Conservation (phyloP, 2,113 vertebrate species). For the Dromiciops gliroides region DNA sequence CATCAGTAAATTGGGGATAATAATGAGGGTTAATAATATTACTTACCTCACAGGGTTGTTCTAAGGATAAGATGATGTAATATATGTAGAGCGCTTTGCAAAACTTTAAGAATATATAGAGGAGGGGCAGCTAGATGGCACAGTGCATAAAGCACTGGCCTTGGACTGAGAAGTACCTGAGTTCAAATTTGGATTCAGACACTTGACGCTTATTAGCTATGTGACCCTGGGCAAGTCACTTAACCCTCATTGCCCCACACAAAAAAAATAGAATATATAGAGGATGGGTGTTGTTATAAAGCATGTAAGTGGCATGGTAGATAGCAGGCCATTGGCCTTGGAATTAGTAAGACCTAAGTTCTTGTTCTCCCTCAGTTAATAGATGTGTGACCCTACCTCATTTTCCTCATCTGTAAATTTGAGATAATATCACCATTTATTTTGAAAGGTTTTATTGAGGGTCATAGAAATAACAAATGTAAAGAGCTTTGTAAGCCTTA, state of each 20-base stretch:
- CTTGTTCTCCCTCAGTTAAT: neutral
- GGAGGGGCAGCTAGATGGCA: no score
- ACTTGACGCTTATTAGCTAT: no score
- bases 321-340: neutral
- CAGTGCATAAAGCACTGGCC: no score
- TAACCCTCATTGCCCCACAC: no score
- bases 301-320: neutral
- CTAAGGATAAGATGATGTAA: neutral
- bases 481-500: no score
- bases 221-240: no score
- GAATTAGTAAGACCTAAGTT: neutral
- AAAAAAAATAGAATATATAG: neutral
- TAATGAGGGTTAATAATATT: neutral
- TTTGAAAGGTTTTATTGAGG: neutral
- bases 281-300: neutral
- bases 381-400: neutral
- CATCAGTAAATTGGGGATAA: neutral
- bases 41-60: neutral
- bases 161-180: no score
- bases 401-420: neutral
- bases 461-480: no score
- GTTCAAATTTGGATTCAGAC: no score
- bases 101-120: neutral
- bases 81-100: neutral
- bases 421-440: neutral